phyloP scores from a whole-genome alignment of 1,140 invertebrate species.

The Agrilus planipennis region DNA sequence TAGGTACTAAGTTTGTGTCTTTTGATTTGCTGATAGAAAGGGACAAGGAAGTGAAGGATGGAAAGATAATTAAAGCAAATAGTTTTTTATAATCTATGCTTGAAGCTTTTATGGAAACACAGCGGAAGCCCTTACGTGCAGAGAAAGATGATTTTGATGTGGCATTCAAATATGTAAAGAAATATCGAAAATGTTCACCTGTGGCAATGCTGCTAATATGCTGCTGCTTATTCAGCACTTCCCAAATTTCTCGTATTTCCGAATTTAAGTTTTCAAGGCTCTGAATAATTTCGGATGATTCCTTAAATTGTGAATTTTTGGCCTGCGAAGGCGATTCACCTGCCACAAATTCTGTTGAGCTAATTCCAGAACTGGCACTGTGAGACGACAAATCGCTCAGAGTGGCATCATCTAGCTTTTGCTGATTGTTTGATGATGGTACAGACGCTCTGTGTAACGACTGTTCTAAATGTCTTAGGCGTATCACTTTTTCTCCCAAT shows the following conservation, averaged over 20 bases:
- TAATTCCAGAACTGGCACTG: conserved; percentile 53
- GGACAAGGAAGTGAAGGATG: neutral
- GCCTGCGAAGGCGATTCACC: conserved; percentile 32
- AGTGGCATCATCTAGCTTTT: conserved; percentile 40
- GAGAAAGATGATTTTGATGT: no score
- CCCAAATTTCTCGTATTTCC: conserved; percentile 59
- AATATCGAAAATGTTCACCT: no score
- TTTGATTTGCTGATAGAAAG: neutral
- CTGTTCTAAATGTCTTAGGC: conserved; percentile 61
- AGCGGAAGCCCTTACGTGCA: no score
- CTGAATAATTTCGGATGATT: conserved; percentile 55
- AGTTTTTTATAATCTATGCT: no score
- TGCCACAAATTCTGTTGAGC: conserved; percentile 52
- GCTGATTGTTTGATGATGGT: conserved; percentile 33
- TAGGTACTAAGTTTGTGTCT: neutral
- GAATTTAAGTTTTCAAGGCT: conserved; percentile 57
- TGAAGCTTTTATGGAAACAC: no score
- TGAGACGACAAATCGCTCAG: conserved; percentile 55
- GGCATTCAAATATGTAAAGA: no score
- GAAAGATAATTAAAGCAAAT: no score
- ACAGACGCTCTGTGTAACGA: conserved; percentile 49
- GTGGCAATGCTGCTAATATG: conserved; percentile 37
- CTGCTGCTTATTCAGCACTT: conserved; percentile 51
- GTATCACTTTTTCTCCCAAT: conserved; percentile 66
- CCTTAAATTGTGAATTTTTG: conserved; percentile 34